Base-by-base conservation (phyloP, 2,888 invertebrate species). In the Spodoptera picta region DNA sequence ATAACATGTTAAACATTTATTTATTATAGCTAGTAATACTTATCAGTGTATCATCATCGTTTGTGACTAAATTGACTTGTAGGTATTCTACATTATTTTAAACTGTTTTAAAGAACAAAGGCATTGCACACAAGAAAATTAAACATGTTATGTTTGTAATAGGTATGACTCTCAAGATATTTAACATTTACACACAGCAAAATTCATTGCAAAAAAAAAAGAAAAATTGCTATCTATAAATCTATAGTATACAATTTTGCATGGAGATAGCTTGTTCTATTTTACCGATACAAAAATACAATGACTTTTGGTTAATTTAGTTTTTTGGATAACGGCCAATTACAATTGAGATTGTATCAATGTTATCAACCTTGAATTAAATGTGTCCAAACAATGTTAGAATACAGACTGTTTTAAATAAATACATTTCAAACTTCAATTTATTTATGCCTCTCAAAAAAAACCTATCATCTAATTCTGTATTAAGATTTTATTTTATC, bases 1-100 rank as follows among this genome's bases (percentile, higher is more conserved):
- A 60, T 42, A 62, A 73, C 45, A 53, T n/a, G 36, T 41, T 10
- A 55, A 55, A 54, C 31, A 62, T 63, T 57, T 52, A 53, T 50
- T 51, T 51, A 54, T 65, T 69, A 69, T 47, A 66, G 56, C 65
- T 78, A 83, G 69, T 79, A 83, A 82, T 81, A 82, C 77, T 77
- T 60, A 44, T 48, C 36, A 69, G 60, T 75, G 55, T 71, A 61
- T 63, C 59, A 60, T 69, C 68, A 14, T 46, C 9, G 47, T 74
- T 83, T 83, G 83, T 81, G 82, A 83, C 83, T 50, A 56, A 66
- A 62, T 55, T 60, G 9, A 65, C 56, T 62, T 62, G 27, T 60
- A 67, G 27, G 11, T 49, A 19, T 19, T 31, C 1, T 52, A 47
- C 10, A 57, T 66, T 14, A 60, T 58, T 14, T 14, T 43, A 66